phyloP scores from a whole-genome alignment of 2,797 vertebrate genomes.

The Borostomias antarcticus region DNA sequence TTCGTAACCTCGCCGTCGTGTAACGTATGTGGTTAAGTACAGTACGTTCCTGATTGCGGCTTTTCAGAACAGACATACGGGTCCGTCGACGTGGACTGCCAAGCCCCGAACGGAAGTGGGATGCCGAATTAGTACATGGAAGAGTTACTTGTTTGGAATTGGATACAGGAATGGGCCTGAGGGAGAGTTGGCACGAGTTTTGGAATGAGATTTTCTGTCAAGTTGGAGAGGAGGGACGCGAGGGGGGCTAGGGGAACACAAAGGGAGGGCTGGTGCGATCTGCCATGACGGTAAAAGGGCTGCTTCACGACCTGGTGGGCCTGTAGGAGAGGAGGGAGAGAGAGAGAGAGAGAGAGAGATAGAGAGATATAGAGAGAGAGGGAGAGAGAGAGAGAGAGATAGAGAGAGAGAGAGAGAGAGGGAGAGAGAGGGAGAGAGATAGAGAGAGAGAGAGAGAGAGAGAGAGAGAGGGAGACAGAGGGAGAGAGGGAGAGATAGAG shows the following conservation, averaged over 20 bases:
- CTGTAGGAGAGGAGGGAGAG: too few species aligned
- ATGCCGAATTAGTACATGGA: background rate
- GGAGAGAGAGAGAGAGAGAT: too few species aligned
- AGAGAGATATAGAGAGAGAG: too few species aligned
- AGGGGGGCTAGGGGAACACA: background rate
- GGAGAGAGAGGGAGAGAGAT: too few species aligned
- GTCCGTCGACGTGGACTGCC: background rate
- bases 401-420: too few species aligned
- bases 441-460: too few species aligned
- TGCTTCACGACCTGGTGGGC: too few species aligned
- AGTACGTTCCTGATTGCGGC: background rate
- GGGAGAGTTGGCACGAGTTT: background rate
- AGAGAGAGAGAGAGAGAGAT: too few species aligned
- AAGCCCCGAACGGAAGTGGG: background rate
- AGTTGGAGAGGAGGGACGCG: background rate
- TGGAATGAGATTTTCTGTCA: background rate
- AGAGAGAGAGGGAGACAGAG: too few species aligned
- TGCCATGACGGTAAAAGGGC: background rate
- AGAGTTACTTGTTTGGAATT: background rate
- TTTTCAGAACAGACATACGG: background rate
- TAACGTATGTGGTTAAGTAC: background rate
- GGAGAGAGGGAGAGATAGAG: too few species aligned
- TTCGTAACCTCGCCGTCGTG: background rate
- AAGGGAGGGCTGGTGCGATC: background rate
- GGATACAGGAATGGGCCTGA: background rate